Evolutionary conservation across 2,888 invertebrate species (phyloP), one percentile per base, ranked within the genome.

Genomic region (Carterocephalus palaemon): DNA sequence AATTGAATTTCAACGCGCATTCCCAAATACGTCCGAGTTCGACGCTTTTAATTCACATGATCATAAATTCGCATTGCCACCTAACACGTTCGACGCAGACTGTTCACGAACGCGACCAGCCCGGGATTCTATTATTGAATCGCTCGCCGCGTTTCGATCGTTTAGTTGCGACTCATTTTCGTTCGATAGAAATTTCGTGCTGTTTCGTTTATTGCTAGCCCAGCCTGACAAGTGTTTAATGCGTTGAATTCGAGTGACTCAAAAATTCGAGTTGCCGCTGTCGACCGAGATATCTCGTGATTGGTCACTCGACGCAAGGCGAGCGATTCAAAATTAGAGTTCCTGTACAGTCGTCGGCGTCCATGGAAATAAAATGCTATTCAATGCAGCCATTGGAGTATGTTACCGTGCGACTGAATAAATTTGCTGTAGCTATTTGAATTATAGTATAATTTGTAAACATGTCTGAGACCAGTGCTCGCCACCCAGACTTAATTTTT

Each of bases 381-480:
- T 77, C 73, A 75, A 80, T 82, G 79, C 82, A 79, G 71, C 78
- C 68, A 79, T 84, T 81, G 73, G 81, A 80, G 82, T 79, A 73
- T 80, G 81, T 78, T 77, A 70, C 75, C 76, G 78, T 83, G 80
- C 69, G 67, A 67, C 70, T 67, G 82, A 78, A 84, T 84, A 82
- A 78, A 84, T 82, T 84, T 82, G 66, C 75, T 68, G 73, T 75
- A 74, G 73, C 69, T 75, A 75, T 82, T 82, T 82, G 82, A 85
- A 80, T 84, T 82, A 84, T 82, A 76, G 76, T 78, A 79, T 81
- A 81, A 82, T 77, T 81, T 83, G 84, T 84, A 84, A 83, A 84
- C 81, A 83, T 74, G 78, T 71, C 72, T 72, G 54, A 73, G 73
- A 72, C 66, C 71, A 60, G 59, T 68, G 67, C 69, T 67, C 53